A percentile compares a stretch with the other conserved stretches of the same genome.
These are phyloP conservation scores for Campaea margaritaria DNA, from an alignment of 2,888 invertebrate genomes.

Conservation along the genomic window DNA sequence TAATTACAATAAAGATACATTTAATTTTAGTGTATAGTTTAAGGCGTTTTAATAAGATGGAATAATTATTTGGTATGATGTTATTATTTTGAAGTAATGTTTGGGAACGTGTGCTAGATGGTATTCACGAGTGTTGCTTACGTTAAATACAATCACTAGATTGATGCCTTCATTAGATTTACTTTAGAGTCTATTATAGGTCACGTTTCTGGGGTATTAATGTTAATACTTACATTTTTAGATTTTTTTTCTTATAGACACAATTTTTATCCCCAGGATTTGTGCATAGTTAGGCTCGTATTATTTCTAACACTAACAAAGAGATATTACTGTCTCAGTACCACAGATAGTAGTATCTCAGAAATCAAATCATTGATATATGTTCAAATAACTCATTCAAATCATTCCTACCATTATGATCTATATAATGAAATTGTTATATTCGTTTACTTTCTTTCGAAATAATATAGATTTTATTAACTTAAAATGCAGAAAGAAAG, in stretches of 20 bases:
- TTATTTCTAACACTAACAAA: constrained; percentile 23
- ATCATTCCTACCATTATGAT: constrained; percentile 78
- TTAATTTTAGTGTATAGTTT: constrained; percentile 60
- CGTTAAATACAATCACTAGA: constrained; percentile 63
- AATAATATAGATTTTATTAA: constrained; percentile 65
- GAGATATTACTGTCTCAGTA: constrained; percentile 19
- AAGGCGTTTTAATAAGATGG: constrained; percentile 66
- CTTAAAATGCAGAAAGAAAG: constrained; percentile 66
- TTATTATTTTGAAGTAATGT: constrained; percentile 71
- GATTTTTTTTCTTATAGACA: constrained; percentile 18
- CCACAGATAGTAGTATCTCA: constrained; percentile 24
- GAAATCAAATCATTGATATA: constrained; percentile 59
- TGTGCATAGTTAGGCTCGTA: constrained; percentile 26
- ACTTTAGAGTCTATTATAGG: constrained; percentile 50
- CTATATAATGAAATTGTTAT: constrained; percentile 62
- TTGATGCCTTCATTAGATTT: constrained; percentile 76
- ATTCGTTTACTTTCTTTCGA: constrained; percentile 65
- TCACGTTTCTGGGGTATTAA: constrained; percentile 48
- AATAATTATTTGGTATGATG: constrained; percentile 67
- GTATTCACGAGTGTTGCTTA: constrained; percentile 66
- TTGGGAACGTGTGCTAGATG: constrained; percentile 66
- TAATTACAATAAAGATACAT: constrained; percentile 62
- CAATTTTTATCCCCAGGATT: constrained; percentile 30
- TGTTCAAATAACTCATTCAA: constrained; percentile 65
- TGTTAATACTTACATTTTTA: constrained; percentile 33